Evolutionary conservation across 2,113 vertebrate species (phyloP).

Genomic region (Xiphophorus hellerii): DNA sequence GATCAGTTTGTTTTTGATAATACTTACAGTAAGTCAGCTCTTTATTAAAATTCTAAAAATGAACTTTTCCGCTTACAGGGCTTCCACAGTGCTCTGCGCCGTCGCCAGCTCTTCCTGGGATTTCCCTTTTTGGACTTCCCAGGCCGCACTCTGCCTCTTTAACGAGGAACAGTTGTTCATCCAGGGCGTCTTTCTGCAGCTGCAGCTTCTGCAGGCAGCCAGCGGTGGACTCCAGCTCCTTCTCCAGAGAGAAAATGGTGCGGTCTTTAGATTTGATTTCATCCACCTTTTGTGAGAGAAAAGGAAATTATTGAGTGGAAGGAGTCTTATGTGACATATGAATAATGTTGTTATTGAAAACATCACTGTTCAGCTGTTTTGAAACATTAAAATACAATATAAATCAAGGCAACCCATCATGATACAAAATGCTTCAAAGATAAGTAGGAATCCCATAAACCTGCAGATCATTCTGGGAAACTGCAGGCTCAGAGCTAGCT

Average conservation of each 20-base stretch:
- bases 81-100: constrained; percentile 96
- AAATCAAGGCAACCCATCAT: not conserved
- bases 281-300: constrained; percentile 85
- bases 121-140: constrained; percentile 97
- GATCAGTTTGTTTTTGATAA: not conserved
- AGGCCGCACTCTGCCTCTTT: constrained; percentile 97
- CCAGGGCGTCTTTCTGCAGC: constrained; percentile 96
- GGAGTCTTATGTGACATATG: not conserved
- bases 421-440: not conserved
- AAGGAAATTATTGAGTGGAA: not conserved
- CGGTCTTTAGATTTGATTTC: constrained; percentile 98
- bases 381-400: not conserved
- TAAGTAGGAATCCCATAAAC: not conserved
- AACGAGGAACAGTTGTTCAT: constrained; percentile 96
- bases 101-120: constrained; percentile 93
- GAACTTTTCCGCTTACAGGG: constrained; percentile 81
- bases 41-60: not conserved
- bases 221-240: constrained; percentile 90
- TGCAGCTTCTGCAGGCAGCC: constrained; percentile 94
- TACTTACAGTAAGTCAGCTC: not conserved
- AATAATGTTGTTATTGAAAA: not conserved
- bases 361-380: not conserved
- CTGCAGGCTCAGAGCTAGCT: not conserved
- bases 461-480: not conserved
- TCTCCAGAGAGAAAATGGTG: constrained; percentile 95